Percentiles rank a stretch among this genome's conserved stretches.
Conservation (phyloP, 2,113 vertebrate species). For the Myocastor coypus region DNA sequence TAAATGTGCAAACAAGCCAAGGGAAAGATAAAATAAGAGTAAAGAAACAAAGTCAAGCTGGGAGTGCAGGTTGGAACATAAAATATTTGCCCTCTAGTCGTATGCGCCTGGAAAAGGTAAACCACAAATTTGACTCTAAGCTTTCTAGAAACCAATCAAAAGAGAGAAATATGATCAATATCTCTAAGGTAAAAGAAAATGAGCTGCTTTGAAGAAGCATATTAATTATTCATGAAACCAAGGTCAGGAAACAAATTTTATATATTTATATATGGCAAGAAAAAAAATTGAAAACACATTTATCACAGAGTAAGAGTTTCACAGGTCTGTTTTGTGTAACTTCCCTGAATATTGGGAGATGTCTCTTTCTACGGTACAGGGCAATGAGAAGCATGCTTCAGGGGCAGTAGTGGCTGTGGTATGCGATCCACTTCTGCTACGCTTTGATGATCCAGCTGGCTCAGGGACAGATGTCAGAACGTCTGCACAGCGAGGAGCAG, state of each 20-base stretch:
- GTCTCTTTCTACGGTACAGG: not conserved
- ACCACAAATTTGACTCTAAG: conserved; percentile 51
- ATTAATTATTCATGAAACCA: conserved; percentile 64
- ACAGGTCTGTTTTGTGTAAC: not conserved
- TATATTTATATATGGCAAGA: conserved; percentile 9
- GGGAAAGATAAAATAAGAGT: conserved; percentile 16
- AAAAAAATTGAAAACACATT: conserved; percentile 54
- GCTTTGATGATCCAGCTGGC: not conserved
- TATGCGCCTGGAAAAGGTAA: not conserved
- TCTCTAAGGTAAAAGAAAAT: conserved; percentile 54
- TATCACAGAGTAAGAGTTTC: conserved; percentile 29
- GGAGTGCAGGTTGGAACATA: not conserved
- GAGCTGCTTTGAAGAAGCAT: conserved; percentile 42
- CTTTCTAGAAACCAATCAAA: conserved; percentile 59
- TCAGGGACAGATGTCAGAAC: not conserved
- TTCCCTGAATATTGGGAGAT: not conserved
- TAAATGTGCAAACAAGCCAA: conserved; percentile 49
- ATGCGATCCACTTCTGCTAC: not conserved
- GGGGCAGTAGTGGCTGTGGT: not conserved
- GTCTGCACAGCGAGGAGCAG: not conserved
- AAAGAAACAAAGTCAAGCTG: conserved; percentile 36
- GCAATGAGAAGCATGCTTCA: not conserved
- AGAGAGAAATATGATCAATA: conserved; percentile 44
- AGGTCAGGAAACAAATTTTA: conserved; percentile 46
- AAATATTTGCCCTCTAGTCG: conserved; percentile 52